Conservation (phyloP, 2,888 invertebrate genomes). For the Synergus itoensis region DNA sequence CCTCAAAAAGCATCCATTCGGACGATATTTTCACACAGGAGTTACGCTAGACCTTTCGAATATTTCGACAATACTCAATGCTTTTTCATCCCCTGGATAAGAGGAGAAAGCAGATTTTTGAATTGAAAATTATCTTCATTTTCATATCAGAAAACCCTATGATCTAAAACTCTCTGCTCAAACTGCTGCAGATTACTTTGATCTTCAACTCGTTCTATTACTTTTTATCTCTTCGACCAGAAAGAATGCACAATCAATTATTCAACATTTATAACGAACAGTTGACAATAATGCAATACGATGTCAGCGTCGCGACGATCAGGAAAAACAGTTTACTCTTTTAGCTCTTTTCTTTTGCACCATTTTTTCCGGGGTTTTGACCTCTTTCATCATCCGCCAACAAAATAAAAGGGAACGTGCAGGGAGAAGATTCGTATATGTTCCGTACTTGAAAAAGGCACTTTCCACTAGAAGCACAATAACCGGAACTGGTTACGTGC, state of each 20-base stretch:
- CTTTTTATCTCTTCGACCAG: no score
- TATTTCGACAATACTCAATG: constrained; percentile 19
- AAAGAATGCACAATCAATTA: no score
- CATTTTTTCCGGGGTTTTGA: constrained; percentile 66
- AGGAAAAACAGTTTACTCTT: constrained; percentile 62
- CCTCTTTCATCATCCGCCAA: constrained; percentile 66
- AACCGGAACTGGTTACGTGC: constrained; percentile 75
- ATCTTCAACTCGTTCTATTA: no score
- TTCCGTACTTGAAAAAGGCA: constrained; percentile 73
- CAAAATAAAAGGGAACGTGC: constrained; percentile 64
- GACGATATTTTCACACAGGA: neutral
- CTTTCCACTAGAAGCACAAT: constrained; percentile 75
- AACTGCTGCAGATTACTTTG: no score
- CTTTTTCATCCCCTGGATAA: constrained; percentile 15
- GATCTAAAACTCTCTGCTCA: no score
- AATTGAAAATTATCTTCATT: no score
- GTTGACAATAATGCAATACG: neutral
- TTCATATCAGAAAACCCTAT: no score
- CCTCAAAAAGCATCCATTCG: constrained; percentile 19
- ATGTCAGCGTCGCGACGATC: neutral
- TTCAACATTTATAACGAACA: neutral
- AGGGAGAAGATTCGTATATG: constrained; percentile 39
- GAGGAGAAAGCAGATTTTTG: neutral
- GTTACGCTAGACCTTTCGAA: neutral
- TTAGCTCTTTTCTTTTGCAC: constrained; percentile 56